Conservation (phyloP, 2,888 invertebrate genomes). For the Axea sp. region DNA sequence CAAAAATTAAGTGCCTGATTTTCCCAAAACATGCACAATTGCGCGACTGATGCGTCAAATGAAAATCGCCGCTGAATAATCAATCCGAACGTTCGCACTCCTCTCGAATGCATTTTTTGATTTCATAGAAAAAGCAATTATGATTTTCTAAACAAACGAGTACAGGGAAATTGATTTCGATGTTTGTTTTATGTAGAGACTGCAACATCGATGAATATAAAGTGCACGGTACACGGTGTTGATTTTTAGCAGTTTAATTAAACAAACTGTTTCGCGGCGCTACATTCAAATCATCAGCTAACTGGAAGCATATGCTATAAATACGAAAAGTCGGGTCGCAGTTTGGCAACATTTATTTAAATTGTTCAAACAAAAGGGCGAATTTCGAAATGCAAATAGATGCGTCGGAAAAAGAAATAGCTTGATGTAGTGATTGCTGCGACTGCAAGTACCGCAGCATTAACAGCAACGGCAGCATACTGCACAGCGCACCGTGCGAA, state of each 20-base stretch:
- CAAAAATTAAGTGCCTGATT: too few relatives aligned
- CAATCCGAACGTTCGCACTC: too few relatives aligned
- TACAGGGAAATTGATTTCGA: too few relatives aligned
- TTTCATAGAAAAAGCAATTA: too few relatives aligned
- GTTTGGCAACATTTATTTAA: conserved; percentile 42
- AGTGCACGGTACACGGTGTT: conserved; percentile 1
- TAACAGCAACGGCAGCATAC: conserved; percentile 53
- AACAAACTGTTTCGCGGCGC: conserved; percentile 19
- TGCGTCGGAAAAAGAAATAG: conserved; percentile 11
- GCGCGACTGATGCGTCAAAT: too few relatives aligned
- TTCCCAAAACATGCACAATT: too few relatives aligned
- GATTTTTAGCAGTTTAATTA: conserved; percentile 25
- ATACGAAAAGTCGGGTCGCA: conserved; percentile 32
- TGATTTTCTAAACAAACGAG: too few relatives aligned
- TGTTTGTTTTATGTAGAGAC: too few relatives aligned
- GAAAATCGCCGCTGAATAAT: too few relatives aligned
- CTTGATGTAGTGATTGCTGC: conserved; percentile 44
- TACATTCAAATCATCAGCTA: conserved; percentile 13
- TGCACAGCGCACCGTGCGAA: conserved; percentile 55
- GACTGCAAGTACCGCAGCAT: conserved; percentile 52
- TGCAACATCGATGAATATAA: conserved; percentile 20
- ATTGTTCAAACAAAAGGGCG: conserved; percentile 20
- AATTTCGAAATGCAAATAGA: conserved; percentile 38
- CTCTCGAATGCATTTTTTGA: too few relatives aligned
- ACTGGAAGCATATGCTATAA: conserved; percentile 13